Evolutionary conservation across 1,140 invertebrate species (phyloP), one percentile per base, ranked within the genome.

Genomic region (Rhyzopertha dominica): DNA sequence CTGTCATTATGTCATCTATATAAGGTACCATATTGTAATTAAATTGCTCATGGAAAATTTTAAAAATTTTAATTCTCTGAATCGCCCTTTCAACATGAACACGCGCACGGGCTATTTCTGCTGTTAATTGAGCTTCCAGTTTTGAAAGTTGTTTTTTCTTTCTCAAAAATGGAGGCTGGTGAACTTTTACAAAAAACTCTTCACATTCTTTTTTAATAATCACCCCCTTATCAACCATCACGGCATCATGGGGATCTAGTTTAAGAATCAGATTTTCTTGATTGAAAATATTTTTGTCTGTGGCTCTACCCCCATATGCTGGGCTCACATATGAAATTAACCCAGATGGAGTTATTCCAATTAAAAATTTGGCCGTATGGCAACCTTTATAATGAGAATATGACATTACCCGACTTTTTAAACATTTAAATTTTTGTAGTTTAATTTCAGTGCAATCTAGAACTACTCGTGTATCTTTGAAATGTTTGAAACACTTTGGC

Each of bases 281-380:
- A 7, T 35, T 19, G 13, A 42, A 32, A 10, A 47, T 47, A 4
- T 20, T 16, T 8, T 36, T 42, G 22, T 47, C 45, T 8, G 8
- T 35, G 14, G 19, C 17, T 20, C 17, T 13, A 20, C 35, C 16
- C 9, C 35, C 5, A 19, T 22, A 22, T 22, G 4, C 35, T 3
- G 35, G 4, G 14, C 17, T 37, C 16, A 37, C 16, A 28, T 67
- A 29, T 9, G 59, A n/a, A n/a, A n/a, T n/a, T n/a, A n/a, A n/a
- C n/a, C n/a, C n/a, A n/a, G n/a, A n/a, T n/a, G n/a, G n/a, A n/a
- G n/a, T n/a, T n/a, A n/a, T n/a, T n/a, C n/a, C n/a, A n/a, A n/a
- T n/a, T n/a, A n/a, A n/a, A n/a, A n/a, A n/a, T n/a, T n/a, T n/a
- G n/a, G n/a, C n/a, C n/a, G n/a, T n/a, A n/a, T n/a, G n/a, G n/a